Evolutionary conservation across 53 echinoderm and acorn worm genomes (phyloP).

Genomic region (Stichopus horrens): DNA sequence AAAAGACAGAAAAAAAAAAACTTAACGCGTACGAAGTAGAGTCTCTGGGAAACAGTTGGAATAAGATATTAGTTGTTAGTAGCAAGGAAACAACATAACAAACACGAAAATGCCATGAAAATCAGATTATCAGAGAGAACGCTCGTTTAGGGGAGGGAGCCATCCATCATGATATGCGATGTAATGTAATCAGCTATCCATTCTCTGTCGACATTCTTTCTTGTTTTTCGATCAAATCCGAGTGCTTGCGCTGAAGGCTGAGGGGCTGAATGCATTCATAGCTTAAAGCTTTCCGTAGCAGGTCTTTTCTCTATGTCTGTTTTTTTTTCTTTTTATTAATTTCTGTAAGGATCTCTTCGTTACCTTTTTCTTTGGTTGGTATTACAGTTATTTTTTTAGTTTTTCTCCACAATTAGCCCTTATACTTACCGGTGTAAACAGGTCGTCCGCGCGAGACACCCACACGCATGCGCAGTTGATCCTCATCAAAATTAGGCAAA

Average conservation of each 20-base stretch:
- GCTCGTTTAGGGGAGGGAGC: slow-evolving; percentile 16
- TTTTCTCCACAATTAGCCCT: not conserved
- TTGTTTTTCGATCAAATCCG: slow-evolving; percentile 9
- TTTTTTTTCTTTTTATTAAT: not conserved
- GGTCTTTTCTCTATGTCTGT: not conserved
- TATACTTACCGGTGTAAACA: not conserved
- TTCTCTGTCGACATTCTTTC: not conserved
- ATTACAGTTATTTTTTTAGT: not conserved
- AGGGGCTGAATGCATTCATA: slow-evolving; percentile 25
- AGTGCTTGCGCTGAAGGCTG: slow-evolving; percentile 4
- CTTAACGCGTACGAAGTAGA: not conserved
- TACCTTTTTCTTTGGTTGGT: not conserved
- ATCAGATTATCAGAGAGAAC: slow-evolving; percentile 33
- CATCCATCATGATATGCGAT: slow-evolving; percentile 36
- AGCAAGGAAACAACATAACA: slow-evolving; percentile 38
- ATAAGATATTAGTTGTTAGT: slow-evolving; percentile 44
- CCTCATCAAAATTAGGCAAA: no score
- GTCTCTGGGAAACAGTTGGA: not conserved
- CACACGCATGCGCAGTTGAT: not conserved
- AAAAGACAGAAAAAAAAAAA: no score
- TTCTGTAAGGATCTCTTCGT: not conserved
- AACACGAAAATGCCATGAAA: slow-evolving; percentile 44
- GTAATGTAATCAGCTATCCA: slow-evolving; percentile 27
- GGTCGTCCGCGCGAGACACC: not conserved
- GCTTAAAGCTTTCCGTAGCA: not conserved